These are phyloP conservation scores for Dasypus novemcinctus DNA, from an alignment of 2,113 vertebrate genomes.

Conservation along the genomic window DNA sequence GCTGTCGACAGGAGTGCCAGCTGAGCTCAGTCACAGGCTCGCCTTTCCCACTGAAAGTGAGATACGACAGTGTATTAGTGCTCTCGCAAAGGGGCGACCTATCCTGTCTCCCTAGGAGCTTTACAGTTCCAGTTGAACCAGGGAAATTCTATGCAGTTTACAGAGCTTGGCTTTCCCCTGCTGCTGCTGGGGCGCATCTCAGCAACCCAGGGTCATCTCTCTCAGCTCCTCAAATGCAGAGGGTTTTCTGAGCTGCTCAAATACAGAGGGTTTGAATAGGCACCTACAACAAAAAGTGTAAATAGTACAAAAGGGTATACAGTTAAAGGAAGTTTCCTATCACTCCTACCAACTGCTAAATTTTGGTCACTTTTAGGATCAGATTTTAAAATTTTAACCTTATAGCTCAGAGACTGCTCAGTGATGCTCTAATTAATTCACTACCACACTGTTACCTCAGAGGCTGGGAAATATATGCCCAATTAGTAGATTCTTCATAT, in stretches of 20 bases:
- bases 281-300: neutral
- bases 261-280: neutral
- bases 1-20: constrained; percentile 95
- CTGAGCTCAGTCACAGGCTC: constrained; percentile 97
- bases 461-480: neutral
- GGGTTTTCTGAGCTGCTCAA: neutral
- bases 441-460: neutral
- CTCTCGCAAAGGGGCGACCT: neutral
- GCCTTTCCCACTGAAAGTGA: constrained; percentile 90
- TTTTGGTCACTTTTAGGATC: constrained; percentile 21
- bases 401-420: neutral
- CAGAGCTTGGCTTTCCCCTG: neutral
- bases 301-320: neutral
- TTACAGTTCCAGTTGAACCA: neutral
- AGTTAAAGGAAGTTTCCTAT: neutral
- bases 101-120: neutral
- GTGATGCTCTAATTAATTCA: neutral
- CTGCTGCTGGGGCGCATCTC: neutral
- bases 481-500: neutral
- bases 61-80: neutral
- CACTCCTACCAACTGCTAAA: neutral
- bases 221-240: neutral
- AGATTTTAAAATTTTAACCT: constrained; percentile 3
- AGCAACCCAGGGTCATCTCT: neutral
- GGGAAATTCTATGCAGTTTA: neutral